Conservation (phyloP, 2,888 invertebrate species). For the Balanococcus diminutus region DNA sequence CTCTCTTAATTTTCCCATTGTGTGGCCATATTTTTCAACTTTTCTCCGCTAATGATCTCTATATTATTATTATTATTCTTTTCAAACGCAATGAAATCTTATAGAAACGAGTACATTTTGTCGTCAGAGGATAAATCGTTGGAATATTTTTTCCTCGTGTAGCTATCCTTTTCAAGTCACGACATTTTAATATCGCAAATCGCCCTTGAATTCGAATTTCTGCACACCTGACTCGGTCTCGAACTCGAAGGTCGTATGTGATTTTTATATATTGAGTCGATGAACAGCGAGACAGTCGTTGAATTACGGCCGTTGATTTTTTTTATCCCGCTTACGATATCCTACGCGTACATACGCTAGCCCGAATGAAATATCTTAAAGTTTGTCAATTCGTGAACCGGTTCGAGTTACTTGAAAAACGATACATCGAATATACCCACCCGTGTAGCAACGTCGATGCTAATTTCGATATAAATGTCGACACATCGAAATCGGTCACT, state of each 20-base stretch:
- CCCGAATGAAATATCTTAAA: neutral
- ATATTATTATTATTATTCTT: neutral
- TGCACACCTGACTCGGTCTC: neutral
- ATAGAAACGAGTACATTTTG: neutral
- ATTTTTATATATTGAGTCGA: neutral
- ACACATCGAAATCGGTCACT: no score
- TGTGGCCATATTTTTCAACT: neutral
- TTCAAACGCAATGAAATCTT: neutral
- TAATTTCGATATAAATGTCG: no score
- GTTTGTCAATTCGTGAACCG: neutral
- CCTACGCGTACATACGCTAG: no score
- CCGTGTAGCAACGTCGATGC: no score
- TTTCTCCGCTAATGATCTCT: neutral
- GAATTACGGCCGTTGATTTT: neutral
- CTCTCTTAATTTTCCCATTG: neutral
- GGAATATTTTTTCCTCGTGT: neutral
- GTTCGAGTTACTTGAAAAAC: neutral
- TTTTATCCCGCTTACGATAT: neutral
- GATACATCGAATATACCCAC: neutral
- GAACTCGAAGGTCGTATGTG: neutral
- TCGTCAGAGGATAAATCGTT: neutral
- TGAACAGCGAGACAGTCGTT: neutral
- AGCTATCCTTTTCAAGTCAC: neutral
- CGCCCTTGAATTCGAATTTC: neutral
- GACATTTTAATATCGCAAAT: neutral